phyloP scores from a whole-genome alignment of 2,797 vertebrate genomes.

The Hafferia zeledoni region DNA sequence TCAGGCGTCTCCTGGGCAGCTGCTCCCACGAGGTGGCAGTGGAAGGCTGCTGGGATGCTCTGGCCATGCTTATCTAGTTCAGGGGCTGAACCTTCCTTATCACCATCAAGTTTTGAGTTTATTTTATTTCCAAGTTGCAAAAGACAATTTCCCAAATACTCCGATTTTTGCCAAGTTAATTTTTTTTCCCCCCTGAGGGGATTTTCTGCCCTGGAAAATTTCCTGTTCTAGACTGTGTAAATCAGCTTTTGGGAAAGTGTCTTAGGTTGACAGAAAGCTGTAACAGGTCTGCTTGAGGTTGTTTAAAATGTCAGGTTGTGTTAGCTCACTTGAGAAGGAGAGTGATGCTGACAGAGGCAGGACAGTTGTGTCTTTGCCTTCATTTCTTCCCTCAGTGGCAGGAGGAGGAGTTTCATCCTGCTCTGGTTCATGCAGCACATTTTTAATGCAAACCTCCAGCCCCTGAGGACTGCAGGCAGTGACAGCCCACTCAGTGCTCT shows the following conservation, averaged over 20 bases:
- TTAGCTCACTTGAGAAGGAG: not conserved
- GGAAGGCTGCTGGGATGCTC: not conserved
- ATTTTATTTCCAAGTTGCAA: not conserved
- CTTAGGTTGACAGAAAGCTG: too few species aligned
- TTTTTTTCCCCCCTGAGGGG: accelerated
- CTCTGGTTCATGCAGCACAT: not conserved
- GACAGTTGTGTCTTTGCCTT: not conserved
- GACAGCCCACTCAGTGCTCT: not conserved
- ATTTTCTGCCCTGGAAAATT: not conserved
- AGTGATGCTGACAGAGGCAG: not conserved
- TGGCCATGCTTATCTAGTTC: accelerated
- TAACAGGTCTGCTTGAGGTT: not conserved
- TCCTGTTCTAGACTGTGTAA: not conserved
- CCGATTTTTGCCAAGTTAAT: not conserved
- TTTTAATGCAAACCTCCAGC: not conserved
- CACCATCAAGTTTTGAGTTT: not conserved
- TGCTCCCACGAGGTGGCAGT: slow-evolving; percentile 66
- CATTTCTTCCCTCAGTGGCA: accelerated
- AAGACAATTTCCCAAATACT: not conserved
- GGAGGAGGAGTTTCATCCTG: not conserved
- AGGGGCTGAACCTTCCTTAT: not conserved
- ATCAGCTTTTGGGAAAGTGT: not conserved
- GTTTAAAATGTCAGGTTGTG: not conserved
- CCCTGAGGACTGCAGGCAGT: not conserved
- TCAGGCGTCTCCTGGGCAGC: not conserved